Percentiles rank a stretch among this genome's conserved stretches.
These are phyloP conservation scores for Arctocebus calabarensis DNA, from an alignment of 2,797 vertebrate species.

Conservation along the genomic window DNA sequence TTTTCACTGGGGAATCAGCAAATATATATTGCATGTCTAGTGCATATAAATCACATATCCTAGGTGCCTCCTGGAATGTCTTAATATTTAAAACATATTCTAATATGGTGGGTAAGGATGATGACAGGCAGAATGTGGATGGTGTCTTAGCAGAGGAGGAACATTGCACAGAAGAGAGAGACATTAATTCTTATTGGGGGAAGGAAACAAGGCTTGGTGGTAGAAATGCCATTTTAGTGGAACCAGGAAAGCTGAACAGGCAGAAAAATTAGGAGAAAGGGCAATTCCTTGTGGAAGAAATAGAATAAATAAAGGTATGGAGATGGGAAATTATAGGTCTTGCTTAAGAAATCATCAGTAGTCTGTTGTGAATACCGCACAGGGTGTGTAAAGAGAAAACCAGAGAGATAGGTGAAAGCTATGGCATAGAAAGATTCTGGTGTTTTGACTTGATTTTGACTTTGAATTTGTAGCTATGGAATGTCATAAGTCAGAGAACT, in stretches of 20 bases:
- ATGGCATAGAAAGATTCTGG: background rate
- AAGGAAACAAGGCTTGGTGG: background rate
- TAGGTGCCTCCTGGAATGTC: conserved; percentile 7
- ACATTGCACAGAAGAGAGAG: conserved; percentile 3
- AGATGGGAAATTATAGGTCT: background rate
- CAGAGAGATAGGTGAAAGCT: background rate
- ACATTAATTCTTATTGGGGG: background rate
- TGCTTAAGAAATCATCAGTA: background rate
- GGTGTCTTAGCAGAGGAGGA: background rate
- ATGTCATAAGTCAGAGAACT: conserved; percentile 48
- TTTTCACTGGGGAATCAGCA: conserved; percentile 9
- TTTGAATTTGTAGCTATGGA: conserved; percentile 26
- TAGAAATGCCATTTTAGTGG: conserved; percentile 4
- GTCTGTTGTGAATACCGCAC: background rate
- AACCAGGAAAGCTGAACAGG: background rate
- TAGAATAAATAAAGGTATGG: background rate
- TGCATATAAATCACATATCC: background rate
- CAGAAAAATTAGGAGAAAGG: conserved; percentile 24
- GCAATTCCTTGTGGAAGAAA: background rate
- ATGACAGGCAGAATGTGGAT: background rate
- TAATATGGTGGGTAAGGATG: background rate
- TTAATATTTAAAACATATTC: background rate
- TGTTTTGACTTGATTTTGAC: conserved; percentile 6
- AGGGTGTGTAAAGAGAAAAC: background rate
- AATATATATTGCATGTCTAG: conserved; percentile 14